These are phyloP conservation scores for Talpa occidentalis DNA, from an alignment of 2,113 vertebrate genomes.

Conservation along the genomic window DNA sequence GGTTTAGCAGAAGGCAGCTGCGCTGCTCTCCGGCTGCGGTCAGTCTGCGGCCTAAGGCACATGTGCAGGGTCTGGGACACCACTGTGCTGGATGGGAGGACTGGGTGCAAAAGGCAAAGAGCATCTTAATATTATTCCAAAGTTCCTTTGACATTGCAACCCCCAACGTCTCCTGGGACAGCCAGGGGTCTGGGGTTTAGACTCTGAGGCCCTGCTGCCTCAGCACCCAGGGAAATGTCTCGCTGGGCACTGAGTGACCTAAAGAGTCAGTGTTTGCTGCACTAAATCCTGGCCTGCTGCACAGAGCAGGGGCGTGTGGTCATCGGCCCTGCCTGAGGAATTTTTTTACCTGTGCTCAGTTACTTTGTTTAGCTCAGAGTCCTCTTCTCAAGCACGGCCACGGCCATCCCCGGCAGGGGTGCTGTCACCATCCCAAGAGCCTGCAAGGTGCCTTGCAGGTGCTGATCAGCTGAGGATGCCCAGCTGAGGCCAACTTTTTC, in stretches of 20 bases:
- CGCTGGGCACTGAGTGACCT: background rate
- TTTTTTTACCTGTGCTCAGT: background rate
- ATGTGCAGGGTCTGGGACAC: background rate
- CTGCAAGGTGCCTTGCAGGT: background rate
- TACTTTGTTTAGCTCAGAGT: background rate
- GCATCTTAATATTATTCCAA: background rate
- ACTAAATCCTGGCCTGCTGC: background rate
- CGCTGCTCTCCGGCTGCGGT: background rate
- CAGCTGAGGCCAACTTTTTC: background rate
- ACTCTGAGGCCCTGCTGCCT: background rate
- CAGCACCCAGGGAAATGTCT: background rate
- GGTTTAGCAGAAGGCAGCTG: background rate
- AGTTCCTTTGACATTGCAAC: background rate
- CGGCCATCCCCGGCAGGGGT: too few species aligned
- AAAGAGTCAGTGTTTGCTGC: background rate
- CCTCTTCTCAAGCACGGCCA: background rate
- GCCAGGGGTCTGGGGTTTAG: background rate
- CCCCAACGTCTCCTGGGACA: background rate
- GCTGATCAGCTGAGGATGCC: background rate
- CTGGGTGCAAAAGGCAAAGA: background rate
- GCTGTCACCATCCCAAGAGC: background rate
- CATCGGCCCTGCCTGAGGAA: background rate
- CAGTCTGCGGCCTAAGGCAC: background rate
- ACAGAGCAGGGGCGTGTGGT: accelerated
- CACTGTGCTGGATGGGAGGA: background rate